phyloP scores from a whole-genome alignment of 2,797 vertebrate species.

The Huso huso region DNA sequence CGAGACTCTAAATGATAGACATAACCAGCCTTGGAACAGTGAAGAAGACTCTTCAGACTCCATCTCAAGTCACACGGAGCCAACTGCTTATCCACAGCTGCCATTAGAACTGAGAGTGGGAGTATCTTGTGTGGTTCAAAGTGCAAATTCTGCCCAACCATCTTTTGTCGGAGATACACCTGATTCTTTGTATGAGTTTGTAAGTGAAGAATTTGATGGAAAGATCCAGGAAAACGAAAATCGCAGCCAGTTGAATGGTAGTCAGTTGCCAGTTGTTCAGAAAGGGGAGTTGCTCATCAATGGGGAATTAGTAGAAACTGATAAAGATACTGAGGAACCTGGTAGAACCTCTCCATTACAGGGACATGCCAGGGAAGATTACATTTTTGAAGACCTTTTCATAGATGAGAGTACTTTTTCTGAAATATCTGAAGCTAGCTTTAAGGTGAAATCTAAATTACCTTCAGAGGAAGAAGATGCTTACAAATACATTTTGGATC shows the following conservation, averaged over 20 bases:
- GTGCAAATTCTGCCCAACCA: slow-evolving; percentile 36
- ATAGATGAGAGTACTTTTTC: slow-evolving; percentile 53
- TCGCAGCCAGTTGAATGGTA: slow-evolving; percentile 46
- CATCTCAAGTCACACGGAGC: slow-evolving; percentile 20
- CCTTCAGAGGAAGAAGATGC: slow-evolving; percentile 39
- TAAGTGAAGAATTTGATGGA: slow-evolving; percentile 30
- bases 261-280: slow-evolving; percentile 31
- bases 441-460: slow-evolving; percentile 29
- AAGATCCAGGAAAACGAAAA: slow-evolving; percentile 32
- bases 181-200: slow-evolving; percentile 52
- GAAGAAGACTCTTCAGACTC: slow-evolving; percentile 42
- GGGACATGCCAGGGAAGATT: slow-evolving; percentile 23
- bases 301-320: slow-evolving; percentile 9
- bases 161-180: slow-evolving; percentile 45
- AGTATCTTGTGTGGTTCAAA: slow-evolving; percentile 17
- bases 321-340: background rate
- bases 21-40: slow-evolving; percentile 15
- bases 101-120: slow-evolving; percentile 27
- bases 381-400: slow-evolving; percentile 27
- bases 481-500: slow-evolving; percentile 38
- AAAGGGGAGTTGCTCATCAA: slow-evolving; percentile 11
- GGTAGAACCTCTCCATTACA: slow-evolving; percentile 30
- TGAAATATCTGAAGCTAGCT: slow-evolving; percentile 44
- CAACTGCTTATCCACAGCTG: background rate
- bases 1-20: slow-evolving; percentile 14